Evolutionary conservation across 2,113 vertebrate species (phyloP), one percentile per base, ranked within the genome.

Genomic region (Prunella fulvescens): DNA sequence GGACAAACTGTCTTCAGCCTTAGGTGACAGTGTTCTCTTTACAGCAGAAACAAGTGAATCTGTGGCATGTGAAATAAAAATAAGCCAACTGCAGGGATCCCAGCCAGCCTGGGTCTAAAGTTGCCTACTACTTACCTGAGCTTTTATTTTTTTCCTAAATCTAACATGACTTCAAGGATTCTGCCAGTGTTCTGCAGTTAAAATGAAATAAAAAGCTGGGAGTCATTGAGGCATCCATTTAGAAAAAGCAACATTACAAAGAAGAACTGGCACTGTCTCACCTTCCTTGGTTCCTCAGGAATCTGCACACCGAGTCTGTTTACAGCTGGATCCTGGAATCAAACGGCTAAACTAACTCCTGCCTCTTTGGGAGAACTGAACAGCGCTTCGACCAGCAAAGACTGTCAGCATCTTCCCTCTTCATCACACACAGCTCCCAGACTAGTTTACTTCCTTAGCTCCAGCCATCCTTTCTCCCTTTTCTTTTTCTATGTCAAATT

Each of bases 221-320:
- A n/a, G 40, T n/a, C 44, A 15, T 11, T 50, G 47, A 67, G 9
- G 56, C n/a, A 77, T 16, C 35, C 12, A 22, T 9, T 53, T 47
- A 11, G 12, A 12, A 33, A 88, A 82, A 39, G 19, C 40, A 71
- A 4, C 3, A 12, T 77, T 15, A 42, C 39, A 14, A 48, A 35
- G 15, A 37, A 24, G 22, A 51, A 17, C 2, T 5, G 48, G 51
- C 8, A 7, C 3, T 12, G 14, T 3, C 12, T 45, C 45, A 14
- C 47, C 15, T 53, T 54, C 56, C 37, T 56, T 31, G 42, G 45
- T 45, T 72, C 64, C 39, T 40, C 60, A 28, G 57, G 57, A 89
- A 26, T 39, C 31, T 62, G 20, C 37, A 48, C 0, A 0, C 12
- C 0, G 0, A 1, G 1, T 6, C 2, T 12, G 18, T 20, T 62